Percentiles rank a stretch among this genome's conserved stretches.
These are phyloP conservation scores for Drosophila atripex DNA, from an alignment of 2,888 invertebrate genomes.

Conservation along the genomic window DNA sequence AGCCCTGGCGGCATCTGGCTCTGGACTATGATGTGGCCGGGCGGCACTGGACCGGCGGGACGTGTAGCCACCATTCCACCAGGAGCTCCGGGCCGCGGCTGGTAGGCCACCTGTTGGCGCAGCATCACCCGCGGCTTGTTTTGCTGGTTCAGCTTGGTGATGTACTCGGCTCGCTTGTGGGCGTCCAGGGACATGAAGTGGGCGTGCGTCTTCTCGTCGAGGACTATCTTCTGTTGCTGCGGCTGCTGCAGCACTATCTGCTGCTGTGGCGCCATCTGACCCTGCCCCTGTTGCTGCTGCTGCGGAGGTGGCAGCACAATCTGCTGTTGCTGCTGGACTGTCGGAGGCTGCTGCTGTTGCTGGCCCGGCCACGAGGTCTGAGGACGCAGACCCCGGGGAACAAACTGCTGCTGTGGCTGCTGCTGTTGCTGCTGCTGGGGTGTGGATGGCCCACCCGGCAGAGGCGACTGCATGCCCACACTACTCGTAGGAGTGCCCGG, in stretches of 20 bases:
- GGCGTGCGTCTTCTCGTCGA: slow-evolving; percentile 93
- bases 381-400: slow-evolving; percentile 52
- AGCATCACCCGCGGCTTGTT: slow-evolving; percentile 86
- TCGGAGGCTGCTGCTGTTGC: slow-evolving; percentile 54
- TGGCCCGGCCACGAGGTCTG: slow-evolving; percentile 54
- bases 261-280: slow-evolving; percentile 58
- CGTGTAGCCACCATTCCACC: slow-evolving; percentile 83
- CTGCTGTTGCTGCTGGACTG: slow-evolving; percentile 63
- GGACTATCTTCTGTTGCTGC: slow-evolving; percentile 87
- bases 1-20: slow-evolving; percentile 88
- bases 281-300: slow-evolving; percentile 46
- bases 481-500: slow-evolving; percentile 70
- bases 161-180: slow-evolving; percentile 91
- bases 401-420: slow-evolving; percentile 45
- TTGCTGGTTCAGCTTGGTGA: slow-evolving; percentile 91
- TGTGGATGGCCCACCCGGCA: slow-evolving; percentile 68
- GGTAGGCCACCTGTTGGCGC: slow-evolving; percentile 85
- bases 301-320: slow-evolving; percentile 76
- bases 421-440: slow-evolving; percentile 67
- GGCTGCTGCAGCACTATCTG: slow-evolving; percentile 74
- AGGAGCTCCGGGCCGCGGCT: slow-evolving; percentile 82
- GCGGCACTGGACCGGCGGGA: slow-evolving; percentile 82
- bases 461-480: slow-evolving; percentile 71
- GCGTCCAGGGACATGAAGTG: slow-evolving; percentile 93
- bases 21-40: slow-evolving; percentile 87